Evolutionary conservation across 2,888 invertebrate genomes (phyloP), one percentile per base, ranked within the genome.

Genomic region (Poecilus cupreus): DNA sequence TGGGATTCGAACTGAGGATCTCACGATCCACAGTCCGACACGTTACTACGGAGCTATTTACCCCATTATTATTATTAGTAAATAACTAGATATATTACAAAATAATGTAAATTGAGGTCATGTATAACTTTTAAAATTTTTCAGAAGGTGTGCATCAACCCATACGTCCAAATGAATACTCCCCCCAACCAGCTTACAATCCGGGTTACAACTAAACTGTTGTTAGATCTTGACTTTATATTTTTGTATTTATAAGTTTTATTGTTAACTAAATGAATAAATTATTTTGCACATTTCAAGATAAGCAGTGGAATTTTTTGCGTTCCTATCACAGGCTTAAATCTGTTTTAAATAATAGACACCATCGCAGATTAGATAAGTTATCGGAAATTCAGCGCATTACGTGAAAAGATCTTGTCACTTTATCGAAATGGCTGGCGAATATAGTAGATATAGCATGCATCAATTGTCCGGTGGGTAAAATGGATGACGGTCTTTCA

Each of bases 301-400:
- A n/a, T 39, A 70, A 1, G 10, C 18, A 39, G 11, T 39, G 32
- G 32, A 26, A 60, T 4, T 60, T 60, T 60, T n/a, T 24, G 4
- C 13, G 10, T 60, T 26, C 0, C 26, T 60, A 26, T 60, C 24
- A 24, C 22, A 22, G 10, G 3, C 4, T 13, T 3, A 60, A n/a
- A 60, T 13, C 20, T 54, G n/a, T 5, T 13, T 20, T 4, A 13
- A 54, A 57, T 13, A 18, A 24, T 49, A 24, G 10, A 4, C 11
- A 3, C 22, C 32, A 11, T 70, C 3, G n/a, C 2, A 43, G 54
- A 54, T 75, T 16, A 54, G 54, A 75, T 75, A 51, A 75, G 75
- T 6, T 75, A 75, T 54, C 72, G 20, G 26, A 54, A 51, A 10
- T n/a, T 75, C 13, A 74, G n/a, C 68, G 49, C 46, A 72, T 24